These are phyloP conservation scores for Muscicapa comitata DNA, from an alignment of 2,797 vertebrate genomes.

Conservation along the genomic window DNA sequence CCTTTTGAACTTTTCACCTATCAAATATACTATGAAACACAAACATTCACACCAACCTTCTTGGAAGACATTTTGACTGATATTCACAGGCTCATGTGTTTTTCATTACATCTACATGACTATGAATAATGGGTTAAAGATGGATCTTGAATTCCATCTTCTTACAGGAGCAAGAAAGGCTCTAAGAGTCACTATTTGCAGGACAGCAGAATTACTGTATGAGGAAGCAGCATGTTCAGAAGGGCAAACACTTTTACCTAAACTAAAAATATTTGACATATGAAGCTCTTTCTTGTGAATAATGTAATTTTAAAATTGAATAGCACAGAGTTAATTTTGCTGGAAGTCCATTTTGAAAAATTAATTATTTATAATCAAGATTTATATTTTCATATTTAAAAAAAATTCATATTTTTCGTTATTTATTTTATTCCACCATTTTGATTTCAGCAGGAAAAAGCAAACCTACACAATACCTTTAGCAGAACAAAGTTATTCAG, in stretches of 20 bases:
- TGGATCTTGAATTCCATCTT: background rate
- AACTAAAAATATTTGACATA: background rate
- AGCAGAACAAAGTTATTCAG: background rate
- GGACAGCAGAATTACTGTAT: background rate
- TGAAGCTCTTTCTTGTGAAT: background rate
- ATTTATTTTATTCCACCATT: background rate
- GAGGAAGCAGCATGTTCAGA: background rate
- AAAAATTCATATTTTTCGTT: background rate
- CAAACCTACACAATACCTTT: background rate
- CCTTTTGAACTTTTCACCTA: background rate
- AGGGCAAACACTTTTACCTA: background rate
- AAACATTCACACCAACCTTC: background rate
- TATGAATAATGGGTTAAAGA: background rate
- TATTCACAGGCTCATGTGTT: background rate
- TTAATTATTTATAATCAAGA: background rate
- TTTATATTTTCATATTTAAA: background rate
- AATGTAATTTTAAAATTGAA: background rate
- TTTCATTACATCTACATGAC: background rate
- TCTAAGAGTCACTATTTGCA: background rate
- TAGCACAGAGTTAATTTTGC: background rate
- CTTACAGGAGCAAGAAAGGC: background rate
- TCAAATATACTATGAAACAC: background rate
- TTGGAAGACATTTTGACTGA: background rate
- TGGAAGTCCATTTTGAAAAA: background rate
- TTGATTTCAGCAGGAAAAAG: background rate